Base-by-base conservation (phyloP, 1,140 invertebrate species). In the Drosophila nigrodunni region DNA sequence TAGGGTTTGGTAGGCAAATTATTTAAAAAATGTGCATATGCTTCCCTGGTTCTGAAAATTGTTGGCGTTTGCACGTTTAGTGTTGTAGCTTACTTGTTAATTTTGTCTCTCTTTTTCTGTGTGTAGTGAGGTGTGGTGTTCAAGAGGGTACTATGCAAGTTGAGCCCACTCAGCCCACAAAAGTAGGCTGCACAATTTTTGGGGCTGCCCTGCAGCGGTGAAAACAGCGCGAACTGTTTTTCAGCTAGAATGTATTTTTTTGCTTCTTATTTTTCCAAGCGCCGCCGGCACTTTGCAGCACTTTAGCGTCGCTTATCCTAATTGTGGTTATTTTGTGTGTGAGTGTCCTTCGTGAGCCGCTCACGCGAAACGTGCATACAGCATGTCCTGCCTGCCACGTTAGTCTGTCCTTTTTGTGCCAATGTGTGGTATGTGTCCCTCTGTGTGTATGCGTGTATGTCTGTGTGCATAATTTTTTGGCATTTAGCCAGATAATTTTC, bases 291-390 rank as follows among this genome's bases (percentile, higher is more conserved):
- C 74, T 79, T 77, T 77, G 74, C 61, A 77, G 74, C 78, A 80
- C 72, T 80, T 80, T 75, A 75, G 62, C 76, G 67, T 71, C 78
- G 76, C 76, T 78, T 80, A 80, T 78, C 78, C 76, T 80, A 80
- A 80, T 78, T 80, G 78, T 80, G 78, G 76, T 78, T 78, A 75
- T 65, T 80, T 78, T 78, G 73, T 71, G 58, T 54, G 58, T 46
- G 68, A 68, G 78, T 60, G 61, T 78, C 61, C 66, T 78, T 80
- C 60, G 77, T 74, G 70, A 71, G 55, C 60, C 49, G 64, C 65
- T 74, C 75, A 78, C 76, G 70, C 67, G 71, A 75, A 80, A 70
- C 70, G 49, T 78, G 65, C 74, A 76, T 78, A 72, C 57, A 64
- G 52, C 77, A 77, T 68, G 62, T 79, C 68, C 74, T 79, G 67